A percentile compares a stretch with the other conserved stretches of the same genome.
Evolutionary conservation across 2,797 vertebrate species (phyloP).

Genomic region (Coregonus suidteri): DNA sequence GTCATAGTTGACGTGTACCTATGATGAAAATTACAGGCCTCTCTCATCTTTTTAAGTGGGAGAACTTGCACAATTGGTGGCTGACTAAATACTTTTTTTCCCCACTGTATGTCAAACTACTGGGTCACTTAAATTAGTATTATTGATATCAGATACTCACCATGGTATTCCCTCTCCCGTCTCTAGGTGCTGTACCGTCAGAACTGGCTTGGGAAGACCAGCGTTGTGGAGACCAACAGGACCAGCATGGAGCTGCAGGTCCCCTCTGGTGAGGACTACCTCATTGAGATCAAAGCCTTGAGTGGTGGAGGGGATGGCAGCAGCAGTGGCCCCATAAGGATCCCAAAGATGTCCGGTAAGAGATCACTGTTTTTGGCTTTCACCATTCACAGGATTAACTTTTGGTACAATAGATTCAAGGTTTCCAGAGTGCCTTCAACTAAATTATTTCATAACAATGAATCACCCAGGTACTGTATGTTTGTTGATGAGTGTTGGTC

Average conservation of each 20-base stretch:
- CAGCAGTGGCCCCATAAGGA: slow-evolving; percentile 87
- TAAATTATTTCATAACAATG: background rate
- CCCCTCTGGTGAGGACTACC: slow-evolving; percentile 84
- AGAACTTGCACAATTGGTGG: no score
- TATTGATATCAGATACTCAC: background rate
- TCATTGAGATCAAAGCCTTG: slow-evolving; percentile 87
- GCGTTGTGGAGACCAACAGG: slow-evolving; percentile 85
- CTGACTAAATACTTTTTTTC: no score
- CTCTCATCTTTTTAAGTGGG: no score
- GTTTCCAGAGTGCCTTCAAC: background rate
- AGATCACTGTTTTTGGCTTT: slow-evolving; percentile 28
- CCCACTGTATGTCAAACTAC: background rate
- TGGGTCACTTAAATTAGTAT: background rate
- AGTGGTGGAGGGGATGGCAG: slow-evolving; percentile 86
- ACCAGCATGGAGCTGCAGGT: slow-evolving; percentile 85
- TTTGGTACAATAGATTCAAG: no score
- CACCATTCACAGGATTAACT: background rate
- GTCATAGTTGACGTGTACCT: no score
- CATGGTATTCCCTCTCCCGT: background rate
- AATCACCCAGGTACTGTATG: background rate
- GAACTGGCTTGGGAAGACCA: slow-evolving; percentile 79
- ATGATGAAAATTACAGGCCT: no score
- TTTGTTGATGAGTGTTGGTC: slow-evolving; percentile 4
- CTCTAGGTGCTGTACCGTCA: slow-evolving; percentile 85
- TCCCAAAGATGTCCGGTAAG: slow-evolving; percentile 90